These are phyloP conservation scores for Pantherophis vulpinus DNA, from an alignment of 2,797 vertebrate species.

Conservation along the genomic window DNA sequence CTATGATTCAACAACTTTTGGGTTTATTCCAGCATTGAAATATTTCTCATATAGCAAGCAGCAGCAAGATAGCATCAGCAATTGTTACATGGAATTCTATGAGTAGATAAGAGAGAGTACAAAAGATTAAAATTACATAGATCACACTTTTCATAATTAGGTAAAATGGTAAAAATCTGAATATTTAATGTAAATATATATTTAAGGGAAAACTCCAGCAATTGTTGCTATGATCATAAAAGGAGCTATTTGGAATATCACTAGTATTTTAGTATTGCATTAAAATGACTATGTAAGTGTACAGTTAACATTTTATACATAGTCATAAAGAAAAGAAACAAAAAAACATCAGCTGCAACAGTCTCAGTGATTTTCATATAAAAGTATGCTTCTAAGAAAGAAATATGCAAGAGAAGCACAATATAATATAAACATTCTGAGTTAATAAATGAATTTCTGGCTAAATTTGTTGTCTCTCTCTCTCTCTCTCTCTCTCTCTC, in stretches of 20 bases:
- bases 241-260: neutral
- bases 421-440: neutral
- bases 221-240: neutral
- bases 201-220: neutral
- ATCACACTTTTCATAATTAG: constrained; percentile 1
- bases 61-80: neutral
- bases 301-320: constrained; percentile 3
- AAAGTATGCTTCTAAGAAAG: neutral
- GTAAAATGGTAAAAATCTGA: neutral
- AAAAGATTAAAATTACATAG: neutral
- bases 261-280: constrained; percentile 4
- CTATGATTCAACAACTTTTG: neutral
- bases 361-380: neutral
- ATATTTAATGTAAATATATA: neutral
- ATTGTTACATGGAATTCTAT: neutral
- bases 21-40: neutral
- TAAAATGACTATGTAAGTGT: neutral
- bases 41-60: neutral
- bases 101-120: neutral
- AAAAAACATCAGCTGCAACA: neutral
- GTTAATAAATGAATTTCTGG: neutral
- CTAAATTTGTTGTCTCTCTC: neutral
- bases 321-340: constrained; percentile 21
- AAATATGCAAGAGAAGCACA: neutral
- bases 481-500: too few relatives aligned